Evolutionary conservation across 2,797 vertebrate genomes (phyloP).

Genomic region (Emydoidea blandingii): DNA sequence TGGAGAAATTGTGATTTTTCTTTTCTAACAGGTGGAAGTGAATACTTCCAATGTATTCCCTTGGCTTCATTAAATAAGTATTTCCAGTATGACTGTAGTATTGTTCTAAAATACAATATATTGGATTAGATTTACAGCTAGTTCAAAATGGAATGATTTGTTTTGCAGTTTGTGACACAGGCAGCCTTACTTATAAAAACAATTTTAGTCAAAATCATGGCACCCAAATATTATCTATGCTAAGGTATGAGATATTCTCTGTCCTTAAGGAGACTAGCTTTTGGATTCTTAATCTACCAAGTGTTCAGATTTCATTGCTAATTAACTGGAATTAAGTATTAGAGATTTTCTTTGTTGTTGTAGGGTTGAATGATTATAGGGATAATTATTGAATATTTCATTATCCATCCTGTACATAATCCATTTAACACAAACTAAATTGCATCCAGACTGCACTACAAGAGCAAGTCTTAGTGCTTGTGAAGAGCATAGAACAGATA

Average conservation of each 20-base stretch:
- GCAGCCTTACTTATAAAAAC: neutral
- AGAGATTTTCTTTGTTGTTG: constrained; percentile 22
- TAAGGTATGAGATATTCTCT: constrained; percentile 30
- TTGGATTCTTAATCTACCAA: neutral
- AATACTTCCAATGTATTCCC: neutral
- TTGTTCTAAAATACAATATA: constrained; percentile 12
- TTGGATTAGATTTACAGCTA: neutral
- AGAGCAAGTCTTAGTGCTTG: neutral
- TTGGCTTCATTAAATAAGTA: neutral
- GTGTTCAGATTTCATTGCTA: constrained; percentile 34
- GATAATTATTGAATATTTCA: constrained; percentile 45
- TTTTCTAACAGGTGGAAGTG: neutral
- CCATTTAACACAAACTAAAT: constrained; percentile 26
- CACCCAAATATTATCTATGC: neutral
- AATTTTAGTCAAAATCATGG: constrained; percentile 9
- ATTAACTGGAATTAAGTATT: constrained; percentile 32
- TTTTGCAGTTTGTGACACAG: neutral
- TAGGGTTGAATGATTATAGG: constrained; percentile 22
- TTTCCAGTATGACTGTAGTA: neutral
- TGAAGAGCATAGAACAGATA: neutral
- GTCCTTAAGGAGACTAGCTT: constrained; percentile 29
- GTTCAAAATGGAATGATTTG: constrained; percentile 29
- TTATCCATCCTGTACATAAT: constrained; percentile 38
- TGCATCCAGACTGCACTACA: constrained; percentile 1
- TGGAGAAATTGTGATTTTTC: neutral